Evolutionary conservation across 2,888 invertebrate species (phyloP), one percentile per base, ranked within the genome.

Genomic region (Leptopilina myrica): DNA sequence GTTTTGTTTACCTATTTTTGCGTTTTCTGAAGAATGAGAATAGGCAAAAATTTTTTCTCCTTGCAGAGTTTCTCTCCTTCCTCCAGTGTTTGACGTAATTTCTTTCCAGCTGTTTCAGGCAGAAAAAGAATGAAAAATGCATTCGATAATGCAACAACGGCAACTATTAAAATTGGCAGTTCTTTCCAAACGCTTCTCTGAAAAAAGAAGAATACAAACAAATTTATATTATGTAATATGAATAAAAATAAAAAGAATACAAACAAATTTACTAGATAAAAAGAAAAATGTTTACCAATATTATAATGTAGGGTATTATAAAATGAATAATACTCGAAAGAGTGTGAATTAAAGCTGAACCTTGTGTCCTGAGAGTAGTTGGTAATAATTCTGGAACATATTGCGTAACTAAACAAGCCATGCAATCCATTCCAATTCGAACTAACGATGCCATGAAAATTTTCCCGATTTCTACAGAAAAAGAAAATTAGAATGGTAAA

Each of bases 321-420:
- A 64, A 33, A 64, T 64, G 64, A 3, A 40, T 5, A 20, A 64
- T 33, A 5, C 3, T 33, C 5, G 33, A 4, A 12, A 64, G 12
- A 64, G 33, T 5, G 4, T 33, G 33, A 12, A 64, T 64, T 40
- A 14, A 33, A 33, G 33, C 64, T 4, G 33, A 1, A 14, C 64
- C 64, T 14, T 64, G 64, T 40, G 64, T 40, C 4, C 64, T 33
- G 1, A 64, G 12, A 33, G 64, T 33, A 14, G 64, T 64, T 33
- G 64, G 64, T 12, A 64, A 64, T 14, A 64, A 64, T 33, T 64
- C 64, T 64, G 64, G 64, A 4, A 7, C 33, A 14, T 64, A 64
- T 33, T 64, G 64, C 33, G 5, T 20, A 4, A 64, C 5, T 12
- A 64, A 5, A 6, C 12, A 12, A 26, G 12, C 5, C 5, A 64